These are phyloP conservation scores for Poeciliopsis infans DNA, from an alignment of 2,797 vertebrate genomes.

Conservation along the genomic window DNA sequence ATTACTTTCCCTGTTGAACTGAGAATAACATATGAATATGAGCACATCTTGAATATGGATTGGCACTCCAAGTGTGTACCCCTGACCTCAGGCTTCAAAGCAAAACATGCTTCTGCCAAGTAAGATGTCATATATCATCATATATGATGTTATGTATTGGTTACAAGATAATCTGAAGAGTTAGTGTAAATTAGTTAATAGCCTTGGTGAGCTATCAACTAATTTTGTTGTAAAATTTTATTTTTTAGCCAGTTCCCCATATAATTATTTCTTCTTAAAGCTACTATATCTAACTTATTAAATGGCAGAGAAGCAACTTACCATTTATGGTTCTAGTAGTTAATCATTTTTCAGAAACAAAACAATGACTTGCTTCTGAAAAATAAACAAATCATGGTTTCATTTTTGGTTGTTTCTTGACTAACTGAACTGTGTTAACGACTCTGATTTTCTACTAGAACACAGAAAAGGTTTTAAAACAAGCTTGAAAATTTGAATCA, in stretches of 20 bases:
- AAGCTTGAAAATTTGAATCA: background rate
- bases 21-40: background rate
- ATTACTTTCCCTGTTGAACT: conserved; percentile 38
- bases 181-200: background rate
- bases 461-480: background rate
- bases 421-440: background rate
- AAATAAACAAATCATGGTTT: too few species aligned
- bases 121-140: background rate
- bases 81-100: conserved; percentile 16
- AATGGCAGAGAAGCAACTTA: too few species aligned
- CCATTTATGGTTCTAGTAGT: background rate
- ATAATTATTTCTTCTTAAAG: too few species aligned
- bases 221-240: background rate
- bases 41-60: conserved; percentile 1
- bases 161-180: too few species aligned
- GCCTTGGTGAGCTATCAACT: background rate
- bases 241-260: too few species aligned
- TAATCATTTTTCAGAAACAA: background rate
- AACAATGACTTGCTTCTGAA: background rate
- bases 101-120: background rate
- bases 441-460: background rate
- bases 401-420: background rate
- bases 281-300: too few species aligned
- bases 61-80: background rate
- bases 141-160: background rate